Percentiles rank a stretch among this genome's conserved stretches.
Evolutionary conservation across 2,888 invertebrate species (phyloP).

Genomic region (Tyria jacobaeae): DNA sequence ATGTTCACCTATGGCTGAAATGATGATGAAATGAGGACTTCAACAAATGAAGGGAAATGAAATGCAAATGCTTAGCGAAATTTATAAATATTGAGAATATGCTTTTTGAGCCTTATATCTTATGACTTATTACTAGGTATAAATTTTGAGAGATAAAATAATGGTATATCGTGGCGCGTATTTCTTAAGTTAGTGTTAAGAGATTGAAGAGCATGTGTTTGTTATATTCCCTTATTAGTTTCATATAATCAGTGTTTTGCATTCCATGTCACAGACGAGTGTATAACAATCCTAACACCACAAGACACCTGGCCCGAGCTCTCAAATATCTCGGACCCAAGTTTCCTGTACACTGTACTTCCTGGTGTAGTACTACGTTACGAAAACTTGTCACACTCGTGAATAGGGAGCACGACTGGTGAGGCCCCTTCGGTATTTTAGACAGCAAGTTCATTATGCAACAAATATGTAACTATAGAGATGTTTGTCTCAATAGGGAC

Average conservation of each 20-base stretch:
- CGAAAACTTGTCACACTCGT: slow-evolving; percentile 51
- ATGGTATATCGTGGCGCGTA: no score
- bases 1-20: no score
- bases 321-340: slow-evolving; percentile 29
- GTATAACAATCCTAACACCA: slow-evolving; percentile 6
- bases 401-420: slow-evolving; percentile 24
- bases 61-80: no score
- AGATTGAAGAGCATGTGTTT: no score
- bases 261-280: neutral
- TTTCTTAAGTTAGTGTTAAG: no score
- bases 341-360: slow-evolving; percentile 55
- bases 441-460: slow-evolving; percentile 4
- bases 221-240: no score
- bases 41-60: no score
- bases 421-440: slow-evolving; percentile 11
- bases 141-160: no score
- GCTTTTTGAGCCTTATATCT: no score
- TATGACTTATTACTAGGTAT: no score
- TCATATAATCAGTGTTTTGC: neutral
- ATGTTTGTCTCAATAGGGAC: neutral
- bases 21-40: no score
- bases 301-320: slow-evolving; percentile 7
- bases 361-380: slow-evolving; percentile 43
- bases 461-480: slow-evolving; percentile 7
- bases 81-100: no score